Evolutionary conservation across 2,888 invertebrate species (phyloP), one percentile per base, ranked within the genome.

Genomic region (Drosophila neutralis): DNA sequence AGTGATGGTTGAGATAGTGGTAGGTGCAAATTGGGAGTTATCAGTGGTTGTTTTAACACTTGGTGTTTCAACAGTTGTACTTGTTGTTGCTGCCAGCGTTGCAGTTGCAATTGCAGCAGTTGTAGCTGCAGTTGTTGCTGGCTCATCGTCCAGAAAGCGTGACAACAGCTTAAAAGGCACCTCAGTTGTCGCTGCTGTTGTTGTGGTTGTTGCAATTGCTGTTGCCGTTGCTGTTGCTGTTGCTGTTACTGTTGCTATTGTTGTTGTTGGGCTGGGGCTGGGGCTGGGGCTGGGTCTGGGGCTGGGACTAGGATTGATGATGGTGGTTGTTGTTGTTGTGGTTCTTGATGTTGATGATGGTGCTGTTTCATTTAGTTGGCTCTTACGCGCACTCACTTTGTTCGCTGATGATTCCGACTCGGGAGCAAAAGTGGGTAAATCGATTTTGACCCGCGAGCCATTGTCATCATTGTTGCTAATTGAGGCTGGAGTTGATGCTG

Each of bases 351-450:
- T 33, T 72, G 52, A 49, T 64, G 75, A 58, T 78, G 80, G 71
- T 78, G 78, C 78, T 60, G 54, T 73, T 45, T 61, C 64, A 69
- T 53, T 88, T 58, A 59, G 56, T 62, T 68, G 40, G 49, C 78
- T 83, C 62, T 77, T 82, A 75, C 83, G 80, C 80, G 81, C 81
- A 90, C 90, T 86, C 91, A 89, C 90, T 84, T 89, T 87, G 63
- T 80, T 81, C 59, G 73, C 76, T 40, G 73, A 59, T 36, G 67
- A 31, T 36, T 75, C 36, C 31, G 71, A 7, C 63, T 95, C 95
- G 60, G 95, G 95, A 36, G 95, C 94, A 93, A 94, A 95, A 29
- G 95, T 95, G 40, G 96, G 96, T 69, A 96, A 93, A 36, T 95
- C 94, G 66, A 96, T 94, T 91, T 94, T 94, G 38, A 96, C 94